These are phyloP conservation scores for Paelopatides confundens DNA, from an alignment of 53 echinoderm and acorn worm species.

Conservation along the genomic window DNA sequence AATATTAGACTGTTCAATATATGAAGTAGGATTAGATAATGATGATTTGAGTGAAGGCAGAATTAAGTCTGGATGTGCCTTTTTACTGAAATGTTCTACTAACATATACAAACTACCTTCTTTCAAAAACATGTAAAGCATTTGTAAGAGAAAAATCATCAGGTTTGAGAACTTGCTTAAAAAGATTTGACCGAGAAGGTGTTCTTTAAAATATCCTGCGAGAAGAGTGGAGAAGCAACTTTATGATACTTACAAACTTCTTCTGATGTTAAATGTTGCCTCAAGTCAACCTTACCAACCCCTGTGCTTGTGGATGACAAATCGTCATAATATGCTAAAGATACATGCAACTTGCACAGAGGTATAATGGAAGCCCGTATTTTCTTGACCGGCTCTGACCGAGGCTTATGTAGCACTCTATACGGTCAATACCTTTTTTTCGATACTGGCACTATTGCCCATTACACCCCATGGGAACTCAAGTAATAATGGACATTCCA, in stretches of 20 bases:
- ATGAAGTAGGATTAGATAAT: too few relatives aligned
- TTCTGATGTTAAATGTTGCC: too few relatives aligned
- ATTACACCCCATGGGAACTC: too few relatives aligned
- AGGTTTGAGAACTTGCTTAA: too few relatives aligned
- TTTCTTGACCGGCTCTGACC: not conserved
- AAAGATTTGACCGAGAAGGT: not conserved
- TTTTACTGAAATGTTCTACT: not conserved
- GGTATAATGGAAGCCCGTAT: conserved; percentile 12
- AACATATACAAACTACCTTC: conserved; percentile 18
- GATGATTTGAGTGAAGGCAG: too few relatives aligned
- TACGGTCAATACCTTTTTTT: too few relatives aligned
- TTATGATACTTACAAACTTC: too few relatives aligned
- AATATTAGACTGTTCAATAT: too few relatives aligned
- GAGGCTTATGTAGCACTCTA: conserved; percentile 15
- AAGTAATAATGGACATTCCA: too few relatives aligned
- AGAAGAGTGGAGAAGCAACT: not conserved
- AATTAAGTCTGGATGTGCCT: not conserved
- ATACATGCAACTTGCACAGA: conserved; percentile 1
- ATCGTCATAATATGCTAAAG: not conserved
- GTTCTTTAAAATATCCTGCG: not conserved
- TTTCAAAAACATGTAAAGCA: not conserved
- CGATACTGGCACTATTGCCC: too few relatives aligned
- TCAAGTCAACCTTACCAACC: not conserved
- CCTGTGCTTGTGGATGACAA: too few relatives aligned
- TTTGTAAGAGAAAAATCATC: too few relatives aligned